Base-by-base conservation (phyloP, 2,113 vertebrate genomes). In the Anarrhichthys ocellatus region DNA sequence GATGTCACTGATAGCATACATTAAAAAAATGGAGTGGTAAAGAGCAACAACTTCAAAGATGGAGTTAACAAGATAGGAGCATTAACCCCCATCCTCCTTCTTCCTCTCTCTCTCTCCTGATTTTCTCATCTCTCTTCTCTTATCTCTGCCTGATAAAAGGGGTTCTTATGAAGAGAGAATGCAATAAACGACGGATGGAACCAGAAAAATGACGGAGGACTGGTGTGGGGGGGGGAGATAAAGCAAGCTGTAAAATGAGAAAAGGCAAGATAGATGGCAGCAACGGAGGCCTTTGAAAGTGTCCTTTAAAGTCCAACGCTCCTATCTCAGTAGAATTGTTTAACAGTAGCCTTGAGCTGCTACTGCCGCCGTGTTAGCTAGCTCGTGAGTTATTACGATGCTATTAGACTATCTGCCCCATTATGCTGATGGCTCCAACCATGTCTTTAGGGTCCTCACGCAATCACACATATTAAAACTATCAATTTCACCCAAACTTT, bases 21-120 rank as follows among this genome's bases (percentile, higher is more conserved):
- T 81, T 82, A 84, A 61, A 88, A 86, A 89, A 87, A 83, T 66
- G 52, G 38, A 85, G 80, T 52, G 5, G 74, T 83, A 87, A 90
- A 90, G 88, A 92, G 91, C 86, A 89, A 83, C 85, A 87, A 90
- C 94, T 94, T 96, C 93, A 95, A 95, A 95, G 94, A 92, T 89
- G 44, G 56, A 89, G 88, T 90, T 95, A 92, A 93, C 90, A 91
- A 93, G 94, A 93, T 95, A 92, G 90, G 62, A 86, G 87, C 89
- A 92, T 94, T 94, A 92, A 82, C 90, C 79, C 83, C 52, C 87
- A 86, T 88, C 85, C 82, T 76, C 86, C 82, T 85, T 80, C 72
- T 64, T 81, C 29, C 67, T 77, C 59, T 78, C 63, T 78, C 63
- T 81, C 81, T 87, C 82, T 82, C 54, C 73, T 82, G 75, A 85